A percentile compares a stretch with the other conserved stretches of the same genome.
phyloP scores from a whole-genome alignment of 2,888 invertebrate genomes.

The Drosophila anceps region DNA sequence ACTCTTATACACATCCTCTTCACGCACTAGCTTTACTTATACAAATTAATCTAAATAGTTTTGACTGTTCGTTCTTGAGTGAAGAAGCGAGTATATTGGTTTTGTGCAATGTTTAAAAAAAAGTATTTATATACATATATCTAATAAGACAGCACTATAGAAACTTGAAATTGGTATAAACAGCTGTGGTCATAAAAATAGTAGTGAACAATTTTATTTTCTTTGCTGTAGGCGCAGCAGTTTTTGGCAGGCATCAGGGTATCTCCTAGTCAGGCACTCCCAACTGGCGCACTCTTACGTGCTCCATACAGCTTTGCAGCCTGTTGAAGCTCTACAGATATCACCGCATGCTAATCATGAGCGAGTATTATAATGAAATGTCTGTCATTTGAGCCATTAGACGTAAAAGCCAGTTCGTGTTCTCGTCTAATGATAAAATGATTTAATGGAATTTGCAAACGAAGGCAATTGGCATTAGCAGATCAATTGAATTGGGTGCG shows the following conservation, averaged over 20 bases:
- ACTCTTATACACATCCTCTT: neutral
- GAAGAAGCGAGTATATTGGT: no score
- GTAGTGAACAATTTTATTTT: no score
- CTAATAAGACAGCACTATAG: no score
- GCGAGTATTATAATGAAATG: neutral
- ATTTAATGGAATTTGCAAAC: conserved; percentile 35
- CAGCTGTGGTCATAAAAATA: no score
- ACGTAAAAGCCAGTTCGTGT: conserved; percentile 16
- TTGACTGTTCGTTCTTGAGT: no score
- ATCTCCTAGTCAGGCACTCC: neutral
- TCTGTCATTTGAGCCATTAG: conserved; percentile 1
- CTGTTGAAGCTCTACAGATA: neutral
- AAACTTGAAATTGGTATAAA: no score
- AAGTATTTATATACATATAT: no score
- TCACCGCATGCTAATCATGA: conserved; percentile 16
- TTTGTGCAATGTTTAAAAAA: no score
- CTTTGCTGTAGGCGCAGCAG: no score
- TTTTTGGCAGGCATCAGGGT: no score
- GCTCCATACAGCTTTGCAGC: neutral
- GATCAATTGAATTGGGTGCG: conserved; percentile 26
- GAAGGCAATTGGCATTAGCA: conserved; percentile 23
- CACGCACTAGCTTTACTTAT: no score
- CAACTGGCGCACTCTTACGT: neutral
- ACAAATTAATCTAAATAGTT: no score
- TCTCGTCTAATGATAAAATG: conserved; percentile 33